Percentiles rank a stretch among this genome's conserved stretches.
Conservation (phyloP, 2,888 invertebrate genomes). For the Hybos culiciformis region DNA sequence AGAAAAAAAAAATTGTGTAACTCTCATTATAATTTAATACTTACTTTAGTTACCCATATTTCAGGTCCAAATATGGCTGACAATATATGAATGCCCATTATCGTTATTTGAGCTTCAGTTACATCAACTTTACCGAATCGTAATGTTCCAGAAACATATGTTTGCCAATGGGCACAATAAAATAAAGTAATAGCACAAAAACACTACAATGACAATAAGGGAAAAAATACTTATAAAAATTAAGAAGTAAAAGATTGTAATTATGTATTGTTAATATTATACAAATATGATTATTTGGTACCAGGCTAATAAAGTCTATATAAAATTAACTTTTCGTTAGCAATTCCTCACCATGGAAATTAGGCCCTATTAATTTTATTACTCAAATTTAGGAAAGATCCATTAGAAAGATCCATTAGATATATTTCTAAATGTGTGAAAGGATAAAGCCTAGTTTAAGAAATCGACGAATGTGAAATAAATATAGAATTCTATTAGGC, state of each 20-base stretch:
- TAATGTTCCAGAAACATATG: conserved; percentile 92
- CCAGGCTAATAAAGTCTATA: no score
- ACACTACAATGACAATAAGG: conserved; percentile 46
- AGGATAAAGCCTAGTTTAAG: no score
- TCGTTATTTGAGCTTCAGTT: conserved; percentile 92
- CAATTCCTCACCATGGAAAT: no score
- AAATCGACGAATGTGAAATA: no score
- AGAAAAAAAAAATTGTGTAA: no score
- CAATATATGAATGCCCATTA: conserved; percentile 74
- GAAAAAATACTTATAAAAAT: background rate
- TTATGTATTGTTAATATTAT: background rate
- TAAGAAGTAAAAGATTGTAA: background rate
- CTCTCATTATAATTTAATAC: conserved; percentile 17
- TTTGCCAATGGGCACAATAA: conserved; percentile 99
- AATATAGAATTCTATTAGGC: no score
- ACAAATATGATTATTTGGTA: background rate
- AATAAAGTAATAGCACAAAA: conserved; percentile 90
- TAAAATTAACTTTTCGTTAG: background rate
- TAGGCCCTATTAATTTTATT: no score
- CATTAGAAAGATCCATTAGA: no score
- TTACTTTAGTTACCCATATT: conserved; percentile 72
- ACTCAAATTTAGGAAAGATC: no score
- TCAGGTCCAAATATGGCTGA: conserved; percentile 76
- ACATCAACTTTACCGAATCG: conserved; percentile 90
- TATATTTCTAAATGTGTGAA: no score